A percentile compares a stretch with the other conserved stretches of the same genome.
These are phyloP conservation scores for Cydia pomonella DNA, from an alignment of 1,140 invertebrate genomes.

Conservation along the genomic window DNA sequence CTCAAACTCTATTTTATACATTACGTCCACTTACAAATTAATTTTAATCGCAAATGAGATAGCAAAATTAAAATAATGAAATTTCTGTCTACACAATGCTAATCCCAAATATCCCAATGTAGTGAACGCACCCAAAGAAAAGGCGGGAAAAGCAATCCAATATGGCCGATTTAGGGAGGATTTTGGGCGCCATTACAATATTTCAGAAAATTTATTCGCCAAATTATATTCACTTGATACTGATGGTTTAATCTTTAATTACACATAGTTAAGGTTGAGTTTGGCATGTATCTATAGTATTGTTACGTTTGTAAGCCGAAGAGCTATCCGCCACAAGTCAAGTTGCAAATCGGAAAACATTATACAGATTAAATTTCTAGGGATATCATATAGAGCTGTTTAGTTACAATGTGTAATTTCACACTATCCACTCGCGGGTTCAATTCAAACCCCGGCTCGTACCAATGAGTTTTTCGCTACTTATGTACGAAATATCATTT, in stretches of 20 bases:
- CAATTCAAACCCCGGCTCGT: too few relatives aligned
- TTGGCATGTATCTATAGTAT: constrained; percentile 34
- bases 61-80: constrained; percentile 20
- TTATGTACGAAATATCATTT: too few relatives aligned
- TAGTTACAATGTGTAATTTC: constrained; percentile 24
- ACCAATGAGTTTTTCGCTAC: too few relatives aligned
- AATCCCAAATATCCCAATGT: constrained; percentile 24
- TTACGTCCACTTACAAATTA: neutral
- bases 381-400: constrained; percentile 49
- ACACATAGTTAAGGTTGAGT: constrained; percentile 36
- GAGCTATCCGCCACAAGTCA: constrained; percentile 65
- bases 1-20: too few relatives aligned
- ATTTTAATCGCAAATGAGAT: neutral
- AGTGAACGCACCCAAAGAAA: constrained; percentile 41
- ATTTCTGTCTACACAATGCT: constrained; percentile 21
- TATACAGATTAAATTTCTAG: constrained; percentile 69
- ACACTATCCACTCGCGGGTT: too few relatives aligned
- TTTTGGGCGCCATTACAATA: constrained; percentile 67
- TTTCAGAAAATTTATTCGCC: constrained; percentile 58
- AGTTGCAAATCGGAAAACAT: constrained; percentile 72
- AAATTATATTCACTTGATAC: constrained; percentile 34
- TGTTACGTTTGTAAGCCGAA: constrained; percentile 49
- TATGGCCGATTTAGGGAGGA: constrained; percentile 62
- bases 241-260: constrained; percentile 22
- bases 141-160: constrained; percentile 64